Base-by-base conservation (phyloP, 1,140 invertebrate genomes). In the Drosophila auraria region DNA sequence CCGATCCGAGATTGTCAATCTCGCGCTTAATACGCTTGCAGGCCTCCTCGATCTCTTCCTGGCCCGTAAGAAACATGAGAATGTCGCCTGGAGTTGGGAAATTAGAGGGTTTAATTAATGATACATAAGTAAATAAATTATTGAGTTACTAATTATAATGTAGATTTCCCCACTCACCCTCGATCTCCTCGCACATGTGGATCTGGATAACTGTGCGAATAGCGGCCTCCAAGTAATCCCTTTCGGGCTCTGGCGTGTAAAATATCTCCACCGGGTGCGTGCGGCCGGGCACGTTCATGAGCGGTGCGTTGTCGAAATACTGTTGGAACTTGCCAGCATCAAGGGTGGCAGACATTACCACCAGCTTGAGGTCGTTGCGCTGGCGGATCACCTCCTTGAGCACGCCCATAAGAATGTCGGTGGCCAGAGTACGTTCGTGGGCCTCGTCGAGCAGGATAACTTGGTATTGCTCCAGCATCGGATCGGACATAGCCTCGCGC, bases 301-400 rank as follows among this genome's bases (percentile, higher is more conserved):
- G 93, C 0, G 99, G 99, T 15, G 99, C 99, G 93, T 99, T 97
- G 87, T 99, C 98, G 93, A 99, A 99, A 93, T 99, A 99, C 92
- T 98, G 97, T 93, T 99, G 98, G 94, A 99, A 99, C 93, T 99
- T 99, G 6, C 99, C 99, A 56, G 99, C 99, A 94, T 99, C 99
- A n/a, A 99, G 94, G 0, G 99, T 99, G 15, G 99, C 99, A 89
- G 98, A 99, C 99, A 99, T 99, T 90, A 99, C 97, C 78, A 99
- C 98, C 54, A 99, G 95, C 94, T 99, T 99, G 14, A 99, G 94
- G 94, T 99, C 99, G 8, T 94, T 93, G 54, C 99, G 94, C 82
- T 99, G 98, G 82, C 98, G 98, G 23, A 98, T 97, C 9, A 99
- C 98, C 94, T 99, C 99, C 93, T 99, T 99, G 7, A 99, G 93